Base-by-base conservation (phyloP, 2,888 invertebrate species). In the Nowickia ferox region DNA sequence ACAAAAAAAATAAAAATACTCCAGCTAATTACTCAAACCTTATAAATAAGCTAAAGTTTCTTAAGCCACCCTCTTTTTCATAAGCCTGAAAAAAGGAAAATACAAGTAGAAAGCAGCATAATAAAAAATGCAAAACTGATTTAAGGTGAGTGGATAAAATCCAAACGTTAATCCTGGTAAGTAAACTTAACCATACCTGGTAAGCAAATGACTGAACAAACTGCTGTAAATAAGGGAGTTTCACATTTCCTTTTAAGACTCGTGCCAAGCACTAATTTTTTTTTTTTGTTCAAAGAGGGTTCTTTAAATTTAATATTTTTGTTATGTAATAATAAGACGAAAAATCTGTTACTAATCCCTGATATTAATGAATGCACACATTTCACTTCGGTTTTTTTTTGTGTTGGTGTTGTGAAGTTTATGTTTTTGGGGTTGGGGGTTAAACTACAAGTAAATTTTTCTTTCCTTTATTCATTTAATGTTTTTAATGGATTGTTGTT, bases 171-270 rank as follows among this genome's bases (percentile, higher is more conserved):
- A 86, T 77, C 75, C 83, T 76, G 75, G 86, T 76, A 55, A 72
- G 63, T 61, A 68, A 86, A 79, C 46, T 76, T 72, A 80, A 83
- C 83, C 86, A 63, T 83, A 80, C 59, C 77, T 77, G 83, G 83
- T 83, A 46, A 77, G 53, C 77, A 76, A 77, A 59, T 66, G 51
- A 66, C 42, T 65, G 59, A 77, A 83, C 83, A 69, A 66, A 77
- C 59, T 80, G 51, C n/a, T 57, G 40, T 51, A 46, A 66, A 63
- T 15, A 76, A 65, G 76, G 61, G 68, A 72, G 83, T 78, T 46
- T 83, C 59, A 61, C 46, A 61, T 83, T 83, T 63, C 83, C 5
- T 46, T 17, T 66, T 51, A 51, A n/a, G 69, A 66, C 77, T 83
- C 83, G 83, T 83, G 83, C 77, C 83, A 59, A 13, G 55, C 75